Base-by-base conservation (phyloP, 2,888 invertebrate genomes). In the Cheilosia pagana region DNA sequence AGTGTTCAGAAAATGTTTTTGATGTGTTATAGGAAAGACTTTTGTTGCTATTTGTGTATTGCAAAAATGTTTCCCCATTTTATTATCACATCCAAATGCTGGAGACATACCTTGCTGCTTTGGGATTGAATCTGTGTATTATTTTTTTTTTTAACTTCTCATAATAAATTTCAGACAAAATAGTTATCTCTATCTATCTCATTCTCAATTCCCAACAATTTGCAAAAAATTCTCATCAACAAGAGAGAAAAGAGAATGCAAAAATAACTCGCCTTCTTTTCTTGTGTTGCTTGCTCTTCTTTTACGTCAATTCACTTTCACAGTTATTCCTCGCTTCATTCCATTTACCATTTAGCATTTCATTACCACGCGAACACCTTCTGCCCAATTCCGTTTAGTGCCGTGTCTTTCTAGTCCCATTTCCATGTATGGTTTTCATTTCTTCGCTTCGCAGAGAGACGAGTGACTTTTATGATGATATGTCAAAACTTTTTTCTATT, bases 401-500 rank as follows among this genome's bases (percentile, higher is more conserved):
- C 43, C 77, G 43, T 63, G 59, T 43, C 62, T 63, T 25, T 45
- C 57, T 53, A 63, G 74, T 85, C 45, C 76, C 76, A 71, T 41
- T 82, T 77, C 72, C 82, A 67, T 67, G 28, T 19, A 75, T 71
- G 70, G 75, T 85, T 85, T 75, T 85, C 75, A 85, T 81, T 85
- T 85, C 81, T 71, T 75, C 71, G 81, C 65, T 75, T 75, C 60
- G 62, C 81, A 71, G 60, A 76, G 78, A 79, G 79, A 85, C 79
- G 85, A 72, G 67, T 76, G 85, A 81, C 78, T 85, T 78, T 82
- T 74, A 79, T 71, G 70, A 81, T 85, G 85, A 85, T 85, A 85
- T 85, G 81, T 85, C 79, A 85, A 81, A 85, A 71, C 50, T 85
- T 76, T 85, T 85, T 85, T 85, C 71, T 85, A 75, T 81, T 85